phyloP scores from a whole-genome alignment of 2,113 vertebrate genomes.

The Atlantisia rogersi region DNA sequence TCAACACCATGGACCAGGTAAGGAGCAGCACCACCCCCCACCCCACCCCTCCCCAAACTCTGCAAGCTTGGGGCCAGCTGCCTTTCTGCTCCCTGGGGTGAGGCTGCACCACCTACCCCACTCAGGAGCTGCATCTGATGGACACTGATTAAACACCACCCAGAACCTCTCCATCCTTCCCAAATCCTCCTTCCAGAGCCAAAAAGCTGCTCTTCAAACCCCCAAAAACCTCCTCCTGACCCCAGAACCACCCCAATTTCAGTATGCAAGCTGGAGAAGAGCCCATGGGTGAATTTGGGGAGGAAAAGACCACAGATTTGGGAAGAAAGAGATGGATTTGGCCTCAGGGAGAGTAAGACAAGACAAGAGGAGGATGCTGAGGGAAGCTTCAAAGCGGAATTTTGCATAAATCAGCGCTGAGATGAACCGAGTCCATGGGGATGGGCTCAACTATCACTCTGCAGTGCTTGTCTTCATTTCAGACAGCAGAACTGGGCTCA shows the following conservation, averaged over 20 bases:
- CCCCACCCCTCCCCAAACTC: background rate
- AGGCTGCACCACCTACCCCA: fast-evolving
- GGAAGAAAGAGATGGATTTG: background rate
- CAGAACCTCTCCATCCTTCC: background rate
- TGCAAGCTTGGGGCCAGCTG: fast-evolving
- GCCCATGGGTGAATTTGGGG: too few relatives aligned
- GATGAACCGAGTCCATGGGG: slow-evolving; percentile 36
- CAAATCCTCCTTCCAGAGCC: background rate
- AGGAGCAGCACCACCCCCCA: background rate
- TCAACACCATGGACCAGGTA: fast-evolving
- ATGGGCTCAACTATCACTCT: background rate
- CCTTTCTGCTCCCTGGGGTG: background rate
- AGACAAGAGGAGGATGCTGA: background rate
- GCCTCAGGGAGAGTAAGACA: fast-evolving
- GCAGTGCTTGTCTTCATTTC: slow-evolving; percentile 37
- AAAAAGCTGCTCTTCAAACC: background rate
- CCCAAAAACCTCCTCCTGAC: background rate
- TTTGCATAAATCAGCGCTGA: slow-evolving; percentile 32
- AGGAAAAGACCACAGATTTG: background rate
- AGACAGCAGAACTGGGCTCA: slow-evolving; percentile 5
- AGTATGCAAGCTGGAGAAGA: background rate
- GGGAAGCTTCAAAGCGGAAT: background rate
- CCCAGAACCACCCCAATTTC: background rate
- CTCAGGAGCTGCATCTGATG: background rate
- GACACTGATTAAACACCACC: background rate